phyloP scores from a whole-genome alignment of 2,888 invertebrate genomes.

The Hypomecis atomaria region DNA sequence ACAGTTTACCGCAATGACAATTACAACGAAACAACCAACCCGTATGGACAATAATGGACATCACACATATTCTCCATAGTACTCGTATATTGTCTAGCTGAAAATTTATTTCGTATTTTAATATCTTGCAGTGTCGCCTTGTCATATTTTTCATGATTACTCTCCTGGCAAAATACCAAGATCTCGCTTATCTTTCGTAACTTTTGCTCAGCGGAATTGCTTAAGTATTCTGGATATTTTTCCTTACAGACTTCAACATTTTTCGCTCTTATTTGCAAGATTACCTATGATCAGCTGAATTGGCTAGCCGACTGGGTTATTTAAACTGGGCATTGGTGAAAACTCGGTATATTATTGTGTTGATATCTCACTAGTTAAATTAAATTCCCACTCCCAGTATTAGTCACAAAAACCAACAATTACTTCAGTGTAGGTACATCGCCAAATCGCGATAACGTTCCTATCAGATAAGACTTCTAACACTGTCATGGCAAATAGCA shows the following conservation, averaged over 20 bases:
- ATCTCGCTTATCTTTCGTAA: constrained; percentile 76
- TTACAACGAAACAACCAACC: constrained; percentile 31
- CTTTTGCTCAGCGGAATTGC: constrained; percentile 61
- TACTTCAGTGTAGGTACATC: too few relatives aligned
- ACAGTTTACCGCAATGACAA: constrained; percentile 45
- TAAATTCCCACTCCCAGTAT: background rate
- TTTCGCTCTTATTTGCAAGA: constrained; percentile 31
- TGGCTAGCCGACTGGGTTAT: constrained; percentile 15
- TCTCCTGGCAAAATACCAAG: constrained; percentile 78
- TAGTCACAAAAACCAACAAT: background rate
- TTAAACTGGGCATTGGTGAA: constrained; percentile 12
- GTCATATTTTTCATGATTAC: constrained; percentile 79
- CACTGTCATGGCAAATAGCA: constrained; percentile 19
- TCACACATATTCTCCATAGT: constrained; percentile 46
- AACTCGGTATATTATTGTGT: background rate
- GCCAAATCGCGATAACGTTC: background rate
- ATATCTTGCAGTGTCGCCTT: constrained; percentile 68
- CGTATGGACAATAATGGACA: constrained; percentile 29
- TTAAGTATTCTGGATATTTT: constrained; percentile 36
- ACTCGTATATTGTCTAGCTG: constrained; percentile 53
- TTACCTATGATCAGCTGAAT: constrained; percentile 28
- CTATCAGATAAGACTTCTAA: background rate
- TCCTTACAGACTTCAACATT: constrained; percentile 26
- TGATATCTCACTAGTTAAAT: background rate
- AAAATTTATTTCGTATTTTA: constrained; percentile 72